Evolutionary conservation across 2,113 vertebrate genomes (phyloP), one percentile per base, ranked within the genome.

Genomic region (Symphodus melops): DNA sequence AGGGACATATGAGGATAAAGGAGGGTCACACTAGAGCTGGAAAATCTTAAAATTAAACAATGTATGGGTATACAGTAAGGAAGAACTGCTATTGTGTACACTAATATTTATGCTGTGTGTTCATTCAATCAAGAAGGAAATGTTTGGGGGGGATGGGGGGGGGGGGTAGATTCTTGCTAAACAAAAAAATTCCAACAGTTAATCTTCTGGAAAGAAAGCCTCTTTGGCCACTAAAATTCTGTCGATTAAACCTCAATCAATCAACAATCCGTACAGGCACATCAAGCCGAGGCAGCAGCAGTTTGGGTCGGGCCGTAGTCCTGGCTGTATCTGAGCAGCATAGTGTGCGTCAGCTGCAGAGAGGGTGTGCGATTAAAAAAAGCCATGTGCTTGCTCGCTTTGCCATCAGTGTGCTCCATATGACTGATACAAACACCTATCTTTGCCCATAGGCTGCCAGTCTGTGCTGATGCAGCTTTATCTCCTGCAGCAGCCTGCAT

Each of bases 301-400:
- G 49, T 70, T 66, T 37, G 51, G 72, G 67, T 65, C 14, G 37
- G 52, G 75, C 82, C 74, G 39, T 41, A 19, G 68, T 25, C 65
- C 62, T 57, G 68, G 79, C 53, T 55, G 37, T 66, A 79, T 82
- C 81, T 80, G 68, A 67, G 8, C 44, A 49, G 49, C 68, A 72
- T 67, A 68, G 46, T 10, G 52, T 14, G 75, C 6, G 14, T 72
- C 25, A 37, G 55, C 76, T 67, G 69, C 73, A 63, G 61, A 51
- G 60, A 59, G 68, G 59, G 25, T 11, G 21, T 48, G 72, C 20
- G 57, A 72, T 87, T 78, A 84, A 60, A 77, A 77, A 84, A 56
- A 85, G 62, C 53, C 56, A 66, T 36, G 58, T 10, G 49, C 44
- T 2, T 19, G 39, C 61, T 64, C 54, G 12, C 46, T 55, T 33